Evolutionary conservation across 2,113 vertebrate genomes (phyloP), one percentile per base, ranked within the genome.

Genomic region (Sinocyclocheilus anshuiensis): DNA sequence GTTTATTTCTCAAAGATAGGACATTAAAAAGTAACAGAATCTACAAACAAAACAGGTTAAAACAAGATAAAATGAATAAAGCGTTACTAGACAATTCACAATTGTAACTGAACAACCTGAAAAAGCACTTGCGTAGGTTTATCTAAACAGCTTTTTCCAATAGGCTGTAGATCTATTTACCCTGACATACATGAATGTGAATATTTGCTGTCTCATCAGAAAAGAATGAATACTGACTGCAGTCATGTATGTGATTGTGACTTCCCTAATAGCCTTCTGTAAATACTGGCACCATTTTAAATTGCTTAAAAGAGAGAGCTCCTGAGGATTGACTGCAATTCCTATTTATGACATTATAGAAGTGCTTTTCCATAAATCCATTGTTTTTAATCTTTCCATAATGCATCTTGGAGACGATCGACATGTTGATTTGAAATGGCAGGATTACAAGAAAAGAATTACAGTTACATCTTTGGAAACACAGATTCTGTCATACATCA

Each of bases 1-100:
- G 59, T 89, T 87, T 89, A 86, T 89, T 87, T 86, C 50, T 89
- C 67, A 86, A 87, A 89, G 84, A 55, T 69, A 87, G 57, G 81
- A 45, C 59, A 81, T 81, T 81, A 87, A 76, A 89, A 89, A 87
- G 74, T 77, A 86, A 87, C 16, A 59, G 45, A 63, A 78, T 26
- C 63, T 86, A 86, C 78, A 83, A 86, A 88, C 55, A 20, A 85
- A 81, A 76, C 72, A 50, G 22, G 59, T 78, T 74, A 87, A 87
- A 87, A 65, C 57, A 33, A 53, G 75, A 24, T 10, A 24, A 71
- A 79, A 83, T 83, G 83, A 87, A 89, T 22, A 59, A 53, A 33
- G 77, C 33, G 2, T 61, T 80, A 81, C 16, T 57, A 29, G 39
- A 48, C 22, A 84, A 59, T 9, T 74, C 10, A 13, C 69, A 22